Conservation (phyloP, 2,888 invertebrate genomes). For the Lycaena phlaeas region DNA sequence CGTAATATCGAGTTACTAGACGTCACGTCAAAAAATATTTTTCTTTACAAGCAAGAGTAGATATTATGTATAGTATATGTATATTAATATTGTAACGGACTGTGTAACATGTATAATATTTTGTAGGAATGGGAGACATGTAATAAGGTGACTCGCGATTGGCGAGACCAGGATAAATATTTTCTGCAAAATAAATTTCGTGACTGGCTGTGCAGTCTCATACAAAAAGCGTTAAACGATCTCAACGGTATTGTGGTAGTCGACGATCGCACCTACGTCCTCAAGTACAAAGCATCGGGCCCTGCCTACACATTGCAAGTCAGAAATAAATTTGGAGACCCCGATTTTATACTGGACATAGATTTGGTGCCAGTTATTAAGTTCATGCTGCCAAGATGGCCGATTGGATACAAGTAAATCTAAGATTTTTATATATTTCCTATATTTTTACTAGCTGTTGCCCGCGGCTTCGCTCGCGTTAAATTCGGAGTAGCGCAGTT, state of each 20-base stretch:
- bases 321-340: conserved; percentile 27
- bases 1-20: too few relatives aligned
- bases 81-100: background rate
- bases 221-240: conserved; percentile 52
- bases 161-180: conserved; percentile 58
- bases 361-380: conserved; percentile 70
- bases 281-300: conserved; percentile 51
- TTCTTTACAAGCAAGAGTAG: too few relatives aligned
- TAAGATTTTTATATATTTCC: too few relatives aligned
- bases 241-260: conserved; percentile 37
- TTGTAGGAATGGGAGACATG: conserved; percentile 40
- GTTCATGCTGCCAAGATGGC: conserved; percentile 53
- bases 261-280: conserved; percentile 35
- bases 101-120: background rate
- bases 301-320: conserved; percentile 72
- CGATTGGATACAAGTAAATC: conserved; percentile 42
- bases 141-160: conserved; percentile 46
- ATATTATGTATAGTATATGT: too few relatives aligned
- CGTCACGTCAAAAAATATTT: too few relatives aligned
- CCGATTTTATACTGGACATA: conserved; percentile 47
- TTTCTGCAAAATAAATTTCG: conserved; percentile 61
- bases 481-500: too few relatives aligned
- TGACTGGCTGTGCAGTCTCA: conserved; percentile 67
- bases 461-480: too few relatives aligned
- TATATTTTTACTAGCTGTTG: too few relatives aligned